Evolutionary conservation across 1,140 invertebrate genomes (phyloP).

Genomic region (Cydia amplana): DNA sequence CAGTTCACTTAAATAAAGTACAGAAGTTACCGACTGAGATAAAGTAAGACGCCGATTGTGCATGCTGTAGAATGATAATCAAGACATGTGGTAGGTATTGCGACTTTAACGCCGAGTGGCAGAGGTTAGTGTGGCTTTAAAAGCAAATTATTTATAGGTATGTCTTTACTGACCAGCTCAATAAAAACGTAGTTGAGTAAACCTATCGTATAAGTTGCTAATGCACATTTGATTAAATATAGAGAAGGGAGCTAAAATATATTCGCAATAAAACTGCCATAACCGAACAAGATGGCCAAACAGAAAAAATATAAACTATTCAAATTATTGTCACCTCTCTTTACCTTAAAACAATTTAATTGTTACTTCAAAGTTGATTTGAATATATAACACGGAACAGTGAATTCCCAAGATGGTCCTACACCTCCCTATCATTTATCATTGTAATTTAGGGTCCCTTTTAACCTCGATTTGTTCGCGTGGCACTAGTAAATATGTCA

Average conservation of each 20-base stretch:
- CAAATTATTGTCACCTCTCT: neutral
- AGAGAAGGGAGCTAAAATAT: neutral
- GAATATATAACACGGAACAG: neutral
- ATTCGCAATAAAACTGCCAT: neutral
- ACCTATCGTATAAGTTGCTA: neutral
- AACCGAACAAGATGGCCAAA: too few relatives aligned
- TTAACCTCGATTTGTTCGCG: slow-evolving; percentile 54
- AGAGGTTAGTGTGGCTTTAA: neutral
- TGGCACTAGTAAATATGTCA: slow-evolving; percentile 58
- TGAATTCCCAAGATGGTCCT: neutral
- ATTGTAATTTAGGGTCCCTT: slow-evolving; percentile 43
- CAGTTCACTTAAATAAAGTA: too few relatives aligned
- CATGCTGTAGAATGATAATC: neutral
- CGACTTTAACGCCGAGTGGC: neutral
- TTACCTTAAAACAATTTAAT: neutral
- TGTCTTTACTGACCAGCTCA: neutral
- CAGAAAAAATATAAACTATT: too few relatives aligned
- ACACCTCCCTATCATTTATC: slow-evolving; percentile 26
- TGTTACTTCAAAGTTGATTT: neutral
- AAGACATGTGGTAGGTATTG: neutral
- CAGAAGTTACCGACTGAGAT: too few relatives aligned
- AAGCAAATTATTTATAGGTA: neutral
- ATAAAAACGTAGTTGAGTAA: neutral
- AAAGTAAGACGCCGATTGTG: too few relatives aligned
- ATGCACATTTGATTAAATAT: neutral